A percentile compares a stretch with the other conserved stretches of the same genome.
These are phyloP conservation scores for Antidorcas marsupialis DNA, from an alignment of 2,113 vertebrate species.

Conservation along the genomic window DNA sequence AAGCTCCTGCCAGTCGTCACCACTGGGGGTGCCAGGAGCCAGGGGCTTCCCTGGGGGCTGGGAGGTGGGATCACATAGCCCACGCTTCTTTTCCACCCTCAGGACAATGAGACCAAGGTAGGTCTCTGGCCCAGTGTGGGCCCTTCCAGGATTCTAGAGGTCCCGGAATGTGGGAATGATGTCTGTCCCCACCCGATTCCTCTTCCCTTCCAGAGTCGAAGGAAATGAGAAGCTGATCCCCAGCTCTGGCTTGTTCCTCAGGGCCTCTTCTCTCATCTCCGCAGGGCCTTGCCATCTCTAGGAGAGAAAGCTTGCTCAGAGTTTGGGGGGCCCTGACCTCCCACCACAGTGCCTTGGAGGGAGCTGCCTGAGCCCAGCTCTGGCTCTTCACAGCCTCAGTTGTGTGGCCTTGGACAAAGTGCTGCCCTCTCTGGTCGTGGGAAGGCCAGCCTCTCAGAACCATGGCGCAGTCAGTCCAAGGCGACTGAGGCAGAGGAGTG, in stretches of 20 bases:
- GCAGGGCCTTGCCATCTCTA: too few species aligned
- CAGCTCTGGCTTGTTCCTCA: neutral
- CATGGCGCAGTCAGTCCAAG: neutral
- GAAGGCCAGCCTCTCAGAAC: neutral
- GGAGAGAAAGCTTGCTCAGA: neutral
- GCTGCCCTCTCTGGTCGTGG: neutral
- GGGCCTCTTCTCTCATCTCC: too few species aligned
- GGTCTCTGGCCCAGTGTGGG: neutral
- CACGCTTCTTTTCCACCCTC: neutral
- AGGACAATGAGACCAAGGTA: neutral
- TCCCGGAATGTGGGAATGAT: accelerated
- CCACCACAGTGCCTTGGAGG: neutral
- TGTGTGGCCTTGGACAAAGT: neutral
- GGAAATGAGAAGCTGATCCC: neutral
- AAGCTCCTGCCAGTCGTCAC: neutral
- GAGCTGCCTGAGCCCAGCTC: neutral
- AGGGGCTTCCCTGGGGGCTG: neutral
- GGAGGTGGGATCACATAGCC: neutral
- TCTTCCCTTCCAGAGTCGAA: neutral
- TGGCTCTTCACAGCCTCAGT: neutral
- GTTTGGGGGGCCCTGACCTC: neutral
- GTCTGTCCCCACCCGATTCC: neutral
- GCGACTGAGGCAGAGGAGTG: neutral
- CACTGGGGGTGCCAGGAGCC: accelerated
- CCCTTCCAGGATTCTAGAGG: neutral